Base-by-base conservation (phyloP, 2,113 vertebrate species). In the Urocolius indicus region DNA sequence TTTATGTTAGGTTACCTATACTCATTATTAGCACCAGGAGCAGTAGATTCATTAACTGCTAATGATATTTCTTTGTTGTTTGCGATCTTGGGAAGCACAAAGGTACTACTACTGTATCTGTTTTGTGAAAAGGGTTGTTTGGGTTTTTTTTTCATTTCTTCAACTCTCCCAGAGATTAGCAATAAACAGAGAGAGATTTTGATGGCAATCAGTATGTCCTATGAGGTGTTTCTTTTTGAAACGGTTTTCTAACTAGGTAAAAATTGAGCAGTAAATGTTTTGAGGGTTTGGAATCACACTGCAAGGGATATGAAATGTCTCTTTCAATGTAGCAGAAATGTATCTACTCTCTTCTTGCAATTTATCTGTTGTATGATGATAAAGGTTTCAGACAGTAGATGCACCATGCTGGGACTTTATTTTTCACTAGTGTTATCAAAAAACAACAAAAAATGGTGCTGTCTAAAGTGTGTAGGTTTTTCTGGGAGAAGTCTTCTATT, bases 251-350 rank as follows among this genome's bases (percentile, higher is more conserved):
- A 49, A 94, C 36, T 27, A 57, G 54, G 34, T 52, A 49, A 43
- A 91, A 82, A 49, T 5, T 4, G 52, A 48, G 32, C 71, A 71
- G 57, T 81, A 86, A 95, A 43, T 92, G 68, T 78, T 93, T 85
- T 27, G 43, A 61, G 52, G 20, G 32, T 69, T 57, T 63, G 13
- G 48, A 78, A 32, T 49, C 65, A 7, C 59, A 63, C 48, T 71
- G 43, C 17, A 65, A 52, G 41, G 51, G 41, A 84, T 89, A 72
- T 72, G 68, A 92, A 88, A 65, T 77, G 79, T 77, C 89, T 83
- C 73, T 65, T 84, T 11, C 55, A 63, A 58, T 74, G 61, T 4
- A 36, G 49, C 45, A 30, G 61, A 46, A 90, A 63, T 3, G 4
- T 29, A 63, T 30, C 0, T 0, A 21, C 13, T 49, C 10, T 51